Evolutionary conservation across 2,888 invertebrate genomes (phyloP).

Genomic region (Sympetrum striolatum): DNA sequence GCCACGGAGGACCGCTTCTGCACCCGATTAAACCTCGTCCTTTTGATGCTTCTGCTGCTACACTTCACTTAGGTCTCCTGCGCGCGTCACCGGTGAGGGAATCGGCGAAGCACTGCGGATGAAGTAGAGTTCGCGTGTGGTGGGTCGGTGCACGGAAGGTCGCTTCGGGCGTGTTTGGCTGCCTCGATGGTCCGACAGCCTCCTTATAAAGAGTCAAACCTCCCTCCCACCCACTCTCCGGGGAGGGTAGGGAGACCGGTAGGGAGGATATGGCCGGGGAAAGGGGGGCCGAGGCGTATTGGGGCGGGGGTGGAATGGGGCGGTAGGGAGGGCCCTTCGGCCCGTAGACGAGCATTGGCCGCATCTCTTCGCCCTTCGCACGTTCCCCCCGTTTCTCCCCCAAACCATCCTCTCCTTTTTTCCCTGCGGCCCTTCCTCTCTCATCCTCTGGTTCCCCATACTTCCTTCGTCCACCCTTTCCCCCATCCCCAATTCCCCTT

Average conservation of each 20-base stretch:
- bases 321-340: constrained; percentile 58
- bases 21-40: constrained; percentile 15
- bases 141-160: constrained; percentile 53
- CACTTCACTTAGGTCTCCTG: neutral
- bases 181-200: constrained; percentile 34
- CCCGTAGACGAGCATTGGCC: constrained; percentile 49
- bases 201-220: constrained; percentile 33
- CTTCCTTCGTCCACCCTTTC: neutral
- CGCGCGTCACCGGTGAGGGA: neutral
- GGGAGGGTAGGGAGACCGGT: neutral
- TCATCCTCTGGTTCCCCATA: constrained; percentile 45
- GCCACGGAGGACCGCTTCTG: constrained; percentile 8
- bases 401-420: constrained; percentile 42
- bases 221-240: constrained; percentile 50
- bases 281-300: neutral
- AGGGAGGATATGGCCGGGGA: constrained; percentile 34
- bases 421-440: constrained; percentile 47
- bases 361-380: constrained; percentile 49
- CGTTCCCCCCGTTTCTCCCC: constrained; percentile 37
- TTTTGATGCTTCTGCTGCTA: neutral
- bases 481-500: neutral
- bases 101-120: constrained; percentile 14
- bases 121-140: constrained; percentile 48
- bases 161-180: constrained; percentile 39
- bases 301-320: constrained; percentile 50